phyloP scores from a whole-genome alignment of 2,888 invertebrate genomes.

The Dicycla oo region DNA sequence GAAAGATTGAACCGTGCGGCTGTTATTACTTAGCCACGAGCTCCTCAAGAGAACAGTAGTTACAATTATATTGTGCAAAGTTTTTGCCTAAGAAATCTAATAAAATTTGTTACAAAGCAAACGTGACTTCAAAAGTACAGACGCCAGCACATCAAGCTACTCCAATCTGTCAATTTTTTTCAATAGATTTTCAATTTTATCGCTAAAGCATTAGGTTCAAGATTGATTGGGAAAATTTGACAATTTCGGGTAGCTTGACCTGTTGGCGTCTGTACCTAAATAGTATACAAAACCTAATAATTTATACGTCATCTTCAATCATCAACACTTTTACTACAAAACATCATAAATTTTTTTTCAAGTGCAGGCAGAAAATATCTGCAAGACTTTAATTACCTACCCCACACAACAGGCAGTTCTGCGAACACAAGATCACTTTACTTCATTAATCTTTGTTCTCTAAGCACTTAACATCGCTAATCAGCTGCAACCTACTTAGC shows the following conservation, averaged over 20 bases:
- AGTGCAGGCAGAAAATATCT: neutral
- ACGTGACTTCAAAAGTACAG: neutral
- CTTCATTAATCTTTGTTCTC: conserved; percentile 40
- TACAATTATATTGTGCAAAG: neutral
- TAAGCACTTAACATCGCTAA: conserved; percentile 50
- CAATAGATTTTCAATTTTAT: no score
- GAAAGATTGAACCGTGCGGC: no score
- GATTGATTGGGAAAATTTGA: no score
- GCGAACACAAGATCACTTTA: conserved; percentile 18
- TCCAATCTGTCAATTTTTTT: no score
- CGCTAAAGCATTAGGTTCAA: no score
- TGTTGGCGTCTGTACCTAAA: no score
- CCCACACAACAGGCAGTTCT: neutral
- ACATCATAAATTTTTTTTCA: neutral
- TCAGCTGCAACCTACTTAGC: conserved; percentile 43
- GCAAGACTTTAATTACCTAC: neutral
- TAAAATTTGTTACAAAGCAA: neutral
- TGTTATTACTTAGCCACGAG: no score
- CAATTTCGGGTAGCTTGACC: no score
- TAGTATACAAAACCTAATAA: neutral
- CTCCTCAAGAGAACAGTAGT: neutral
- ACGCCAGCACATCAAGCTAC: no score
- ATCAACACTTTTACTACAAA: neutral
- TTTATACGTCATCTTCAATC: neutral
- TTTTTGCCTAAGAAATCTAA: neutral